Conservation (phyloP, 1,140 invertebrate species). For the Nasonia giraulti region DNA sequence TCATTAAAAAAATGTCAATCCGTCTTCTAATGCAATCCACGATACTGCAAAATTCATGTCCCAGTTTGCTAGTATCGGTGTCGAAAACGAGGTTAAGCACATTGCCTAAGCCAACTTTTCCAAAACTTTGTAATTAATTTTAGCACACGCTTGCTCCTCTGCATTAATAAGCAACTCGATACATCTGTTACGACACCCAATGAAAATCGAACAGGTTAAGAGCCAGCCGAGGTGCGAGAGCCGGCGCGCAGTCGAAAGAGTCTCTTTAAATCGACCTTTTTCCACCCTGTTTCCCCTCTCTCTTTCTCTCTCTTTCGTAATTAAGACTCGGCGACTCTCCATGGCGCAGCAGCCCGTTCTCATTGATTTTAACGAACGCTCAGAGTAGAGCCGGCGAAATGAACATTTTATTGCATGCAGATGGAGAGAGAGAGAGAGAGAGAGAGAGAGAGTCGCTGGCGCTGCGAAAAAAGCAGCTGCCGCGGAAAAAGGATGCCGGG, state of each 20-base stretch:
- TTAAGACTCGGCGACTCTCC: slow-evolving; percentile 17
- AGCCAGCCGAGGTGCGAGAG: not conserved
- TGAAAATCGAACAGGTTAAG: slow-evolving; percentile 34
- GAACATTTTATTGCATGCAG: slow-evolving; percentile 48
- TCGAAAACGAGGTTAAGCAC: too few species aligned
- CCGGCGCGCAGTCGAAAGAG: not conserved
- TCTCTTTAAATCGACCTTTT: slow-evolving; percentile 13
- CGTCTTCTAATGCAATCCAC: too few species aligned
- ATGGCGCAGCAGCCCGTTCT: not conserved
- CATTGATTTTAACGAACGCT: slow-evolving; percentile 45
- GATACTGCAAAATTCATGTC: too few species aligned
- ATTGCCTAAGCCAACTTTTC: not conserved
- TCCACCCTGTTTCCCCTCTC: not conserved
- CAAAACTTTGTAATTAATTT: not conserved
- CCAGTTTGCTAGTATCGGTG: too few species aligned
- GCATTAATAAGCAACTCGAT: not conserved
- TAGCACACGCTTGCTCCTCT: not conserved
- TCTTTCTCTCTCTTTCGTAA: slow-evolving; percentile 14
- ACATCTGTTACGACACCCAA: not conserved
- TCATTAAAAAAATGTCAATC: too few species aligned
- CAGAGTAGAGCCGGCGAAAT: slow-evolving; percentile 23
- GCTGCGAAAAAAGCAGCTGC: not conserved
- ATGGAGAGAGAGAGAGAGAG: not conserved
- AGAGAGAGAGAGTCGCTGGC: not conserved
- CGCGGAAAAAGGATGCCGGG: not conserved